phyloP scores from a whole-genome alignment of 2,113 vertebrate species.

The Stictonetta naevosa region DNA sequence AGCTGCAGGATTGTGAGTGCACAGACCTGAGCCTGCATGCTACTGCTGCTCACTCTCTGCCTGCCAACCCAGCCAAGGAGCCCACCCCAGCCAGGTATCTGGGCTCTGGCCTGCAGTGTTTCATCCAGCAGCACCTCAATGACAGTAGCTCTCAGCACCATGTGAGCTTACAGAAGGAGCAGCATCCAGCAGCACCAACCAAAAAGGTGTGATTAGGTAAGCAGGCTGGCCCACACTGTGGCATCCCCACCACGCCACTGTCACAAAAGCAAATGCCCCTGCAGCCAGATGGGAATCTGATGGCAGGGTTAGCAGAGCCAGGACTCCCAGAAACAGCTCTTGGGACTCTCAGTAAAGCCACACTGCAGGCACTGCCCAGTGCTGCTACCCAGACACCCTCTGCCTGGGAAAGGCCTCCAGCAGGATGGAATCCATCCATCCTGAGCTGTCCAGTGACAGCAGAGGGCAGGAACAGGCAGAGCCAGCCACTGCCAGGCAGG shows the following conservation, averaged over 20 bases:
- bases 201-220: neutral
- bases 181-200: neutral
- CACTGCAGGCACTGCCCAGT: neutral
- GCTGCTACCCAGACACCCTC: neutral
- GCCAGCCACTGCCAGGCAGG: neutral
- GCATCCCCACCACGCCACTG: neutral
- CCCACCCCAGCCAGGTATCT: neutral
- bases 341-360: neutral
- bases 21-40: neutral
- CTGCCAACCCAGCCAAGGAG: neutral
- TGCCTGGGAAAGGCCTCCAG: neutral
- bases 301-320: neutral
- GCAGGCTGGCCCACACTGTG: neutral
- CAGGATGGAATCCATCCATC: accelerated
- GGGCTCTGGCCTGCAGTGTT: neutral
- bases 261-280: neutral
- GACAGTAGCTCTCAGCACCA: neutral
- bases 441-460: neutral
- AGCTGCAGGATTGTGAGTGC: neutral
- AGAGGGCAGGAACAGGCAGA: neutral
- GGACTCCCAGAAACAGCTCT: neutral
- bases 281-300: neutral
- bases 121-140: neutral
- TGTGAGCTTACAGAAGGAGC: neutral
- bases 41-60: neutral